Evolutionary conservation across 1,140 invertebrate species (phyloP).

Genomic region (Drosophila tani): DNA sequence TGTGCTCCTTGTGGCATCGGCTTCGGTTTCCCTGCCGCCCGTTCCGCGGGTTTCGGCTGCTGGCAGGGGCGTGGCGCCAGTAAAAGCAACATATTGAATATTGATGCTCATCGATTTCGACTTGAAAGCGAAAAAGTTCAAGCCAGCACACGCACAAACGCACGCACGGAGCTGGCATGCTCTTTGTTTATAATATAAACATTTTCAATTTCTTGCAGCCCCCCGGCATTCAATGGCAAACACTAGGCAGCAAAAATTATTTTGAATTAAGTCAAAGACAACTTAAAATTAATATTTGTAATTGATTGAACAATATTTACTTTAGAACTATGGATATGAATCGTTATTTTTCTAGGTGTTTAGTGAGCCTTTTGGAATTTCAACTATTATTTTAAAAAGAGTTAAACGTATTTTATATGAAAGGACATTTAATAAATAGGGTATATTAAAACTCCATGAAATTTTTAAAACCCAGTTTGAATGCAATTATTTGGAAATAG

Average conservation of each 20-base stretch:
- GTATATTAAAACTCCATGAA: neutral
- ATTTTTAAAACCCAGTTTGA: neutral
- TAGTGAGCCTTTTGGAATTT: no score
- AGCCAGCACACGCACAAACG: conserved; percentile 28
- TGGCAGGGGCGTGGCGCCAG: conserved; percentile 48
- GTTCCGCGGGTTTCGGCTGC: neutral
- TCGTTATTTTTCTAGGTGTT: no score
- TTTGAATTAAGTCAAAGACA: neutral
- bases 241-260: conserved; percentile 47
- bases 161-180: conserved; percentile 14
- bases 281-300: no score
- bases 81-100: conserved; percentile 80
- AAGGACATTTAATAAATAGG: no score
- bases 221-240: conserved; percentile 20
- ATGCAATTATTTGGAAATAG: neutral
- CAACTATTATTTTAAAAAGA: no score
- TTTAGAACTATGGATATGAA: no score
- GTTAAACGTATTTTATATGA: no score
- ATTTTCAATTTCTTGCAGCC: conserved; percentile 70
- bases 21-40: neutral
- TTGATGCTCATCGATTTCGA: conserved; percentile 80
- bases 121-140: conserved; percentile 74
- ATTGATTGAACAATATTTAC: no score
- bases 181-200: conserved; percentile 80
- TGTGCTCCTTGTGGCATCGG: conserved; percentile 38